These are phyloP conservation scores for Drymodes brunneopygia DNA, from an alignment of 2,113 vertebrate genomes.

Conservation along the genomic window DNA sequence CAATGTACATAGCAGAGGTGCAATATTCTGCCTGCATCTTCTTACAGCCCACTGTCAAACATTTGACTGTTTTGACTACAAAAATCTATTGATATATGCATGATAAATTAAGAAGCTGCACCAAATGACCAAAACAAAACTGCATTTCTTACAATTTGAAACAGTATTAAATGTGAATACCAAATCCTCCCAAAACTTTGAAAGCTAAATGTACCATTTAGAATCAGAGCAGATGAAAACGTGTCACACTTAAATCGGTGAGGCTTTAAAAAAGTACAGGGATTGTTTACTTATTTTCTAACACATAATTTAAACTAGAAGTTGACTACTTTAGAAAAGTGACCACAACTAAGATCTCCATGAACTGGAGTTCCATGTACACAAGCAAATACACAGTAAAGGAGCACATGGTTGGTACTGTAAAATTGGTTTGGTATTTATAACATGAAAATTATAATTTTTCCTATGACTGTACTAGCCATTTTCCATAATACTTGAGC, in stretches of 20 bases:
- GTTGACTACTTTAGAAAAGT: not conserved
- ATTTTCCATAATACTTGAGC: not conserved
- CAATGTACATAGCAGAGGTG: not conserved
- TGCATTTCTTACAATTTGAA: not conserved
- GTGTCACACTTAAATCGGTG: not conserved
- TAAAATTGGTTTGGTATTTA: not conserved
- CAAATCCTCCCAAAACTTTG: not conserved
- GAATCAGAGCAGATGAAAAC: not conserved
- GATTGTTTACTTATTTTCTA: not conserved
- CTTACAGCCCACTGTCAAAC: not conserved
- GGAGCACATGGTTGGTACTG: not conserved
- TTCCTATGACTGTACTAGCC: not conserved
- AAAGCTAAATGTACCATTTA: not conserved
- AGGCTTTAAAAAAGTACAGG: not conserved
- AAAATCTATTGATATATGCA: not conserved
- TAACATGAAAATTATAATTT: not conserved
- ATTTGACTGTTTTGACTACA: not conserved
- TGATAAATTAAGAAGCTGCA: not conserved
- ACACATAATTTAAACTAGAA: not conserved
- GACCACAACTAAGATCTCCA: not conserved
- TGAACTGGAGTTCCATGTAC: not conserved
- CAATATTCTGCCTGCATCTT: not conserved
- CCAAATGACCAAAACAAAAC: not conserved
- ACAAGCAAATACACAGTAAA: not conserved
- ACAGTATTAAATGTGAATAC: not conserved